Percentiles rank a stretch among this genome's conserved stretches.
Conservation (phyloP, 2,888 invertebrate genomes). For the Aphodius granarius region DNA sequence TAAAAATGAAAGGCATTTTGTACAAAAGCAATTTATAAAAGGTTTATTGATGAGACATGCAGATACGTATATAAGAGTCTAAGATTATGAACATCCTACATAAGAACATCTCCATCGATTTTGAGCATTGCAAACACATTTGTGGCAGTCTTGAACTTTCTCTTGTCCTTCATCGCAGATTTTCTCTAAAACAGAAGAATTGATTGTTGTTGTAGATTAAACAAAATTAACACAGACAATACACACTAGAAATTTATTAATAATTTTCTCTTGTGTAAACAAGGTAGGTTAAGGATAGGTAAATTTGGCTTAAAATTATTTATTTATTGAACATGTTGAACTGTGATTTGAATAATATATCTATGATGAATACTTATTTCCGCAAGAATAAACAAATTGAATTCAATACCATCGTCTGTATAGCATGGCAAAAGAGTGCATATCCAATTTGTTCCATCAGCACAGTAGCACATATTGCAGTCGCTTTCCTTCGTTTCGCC, state of each 20-base stretch:
- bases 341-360: too few relatives aligned
- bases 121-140: not conserved
- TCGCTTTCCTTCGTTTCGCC: conserved; percentile 37
- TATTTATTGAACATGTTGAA: too few relatives aligned
- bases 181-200: conserved; percentile 1
- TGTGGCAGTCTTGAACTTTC: not conserved
- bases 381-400: too few relatives aligned
- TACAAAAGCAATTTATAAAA: not conserved
- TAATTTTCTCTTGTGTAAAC: too few relatives aligned
- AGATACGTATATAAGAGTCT: not conserved
- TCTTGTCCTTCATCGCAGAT: not conserved
- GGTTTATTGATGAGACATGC: not conserved
- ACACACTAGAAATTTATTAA: too few relatives aligned
- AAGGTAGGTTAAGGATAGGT: not conserved
- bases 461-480: conserved; percentile 36
- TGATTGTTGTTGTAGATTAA: too few relatives aligned
- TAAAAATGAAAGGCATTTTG: not conserved
- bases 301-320: too few relatives aligned
- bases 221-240: too few relatives aligned
- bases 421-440: conserved; percentile 33
- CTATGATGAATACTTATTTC: too few relatives aligned
- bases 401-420: not conserved
- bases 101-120: conserved; percentile 1
- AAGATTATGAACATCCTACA: not conserved
- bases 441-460: conserved; percentile 30